Evolutionary conservation across 2,113 vertebrate species (phyloP).

Genomic region (Chaenogobius annularis): DNA sequence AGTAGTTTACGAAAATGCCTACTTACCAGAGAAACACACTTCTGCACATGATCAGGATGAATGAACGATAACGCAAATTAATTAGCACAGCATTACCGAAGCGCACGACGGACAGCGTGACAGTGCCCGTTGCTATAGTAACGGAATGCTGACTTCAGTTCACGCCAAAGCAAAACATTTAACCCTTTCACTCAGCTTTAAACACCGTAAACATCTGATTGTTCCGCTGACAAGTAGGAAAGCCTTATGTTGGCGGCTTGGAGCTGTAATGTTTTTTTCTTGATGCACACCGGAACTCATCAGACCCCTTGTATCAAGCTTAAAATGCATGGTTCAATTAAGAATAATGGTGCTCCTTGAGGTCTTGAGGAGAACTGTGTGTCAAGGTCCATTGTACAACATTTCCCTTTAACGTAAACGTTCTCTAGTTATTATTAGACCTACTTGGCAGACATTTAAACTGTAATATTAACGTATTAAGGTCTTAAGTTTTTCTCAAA

Average conservation of each 20-base stretch:
- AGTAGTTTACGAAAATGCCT: background rate
- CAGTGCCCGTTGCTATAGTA: constrained; percentile 51
- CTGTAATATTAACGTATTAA: background rate
- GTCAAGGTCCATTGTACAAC: too few species aligned
- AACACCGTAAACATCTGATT: background rate
- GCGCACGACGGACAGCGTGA: background rate
- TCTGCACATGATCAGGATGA: background rate
- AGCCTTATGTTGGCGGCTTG: background rate
- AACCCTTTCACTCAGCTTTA: background rate
- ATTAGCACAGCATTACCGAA: background rate
- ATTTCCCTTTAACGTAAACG: too few species aligned
- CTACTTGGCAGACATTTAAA: too few species aligned
- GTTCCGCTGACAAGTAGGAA: too few species aligned
- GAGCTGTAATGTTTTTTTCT: background rate
- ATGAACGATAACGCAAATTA: too few species aligned
- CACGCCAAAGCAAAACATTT: too few species aligned
- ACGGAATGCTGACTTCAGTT: constrained; percentile 47
- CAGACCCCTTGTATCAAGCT: too few species aligned
- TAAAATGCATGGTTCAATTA: too few species aligned
- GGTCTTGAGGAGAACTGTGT: background rate
- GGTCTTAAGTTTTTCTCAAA: background rate
- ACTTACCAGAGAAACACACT: background rate
- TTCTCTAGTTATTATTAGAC: too few species aligned
- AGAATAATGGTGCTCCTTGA: constrained; percentile 4
- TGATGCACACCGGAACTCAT: too few species aligned